Evolutionary conservation across 2,113 vertebrate genomes (phyloP).

Genomic region (Upupa epops): DNA sequence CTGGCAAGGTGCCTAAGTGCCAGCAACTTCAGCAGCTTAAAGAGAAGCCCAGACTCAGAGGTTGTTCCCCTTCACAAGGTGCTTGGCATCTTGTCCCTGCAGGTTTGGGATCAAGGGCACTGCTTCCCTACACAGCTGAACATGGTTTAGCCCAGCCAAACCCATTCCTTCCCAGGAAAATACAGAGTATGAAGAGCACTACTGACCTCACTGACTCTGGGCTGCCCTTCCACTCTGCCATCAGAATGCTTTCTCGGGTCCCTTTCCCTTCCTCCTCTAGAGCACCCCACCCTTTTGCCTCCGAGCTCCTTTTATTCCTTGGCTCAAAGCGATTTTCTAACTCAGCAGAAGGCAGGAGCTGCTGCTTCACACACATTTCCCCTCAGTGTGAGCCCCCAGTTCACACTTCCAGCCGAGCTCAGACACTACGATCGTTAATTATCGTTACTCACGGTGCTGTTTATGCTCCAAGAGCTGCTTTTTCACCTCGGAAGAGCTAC

Average conservation of each 20-base stretch:
- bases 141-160: not conserved
- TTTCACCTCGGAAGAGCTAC: constrained; percentile 35
- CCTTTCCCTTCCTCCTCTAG: not conserved
- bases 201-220: not conserved
- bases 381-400: constrained; percentile 40
- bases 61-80: not conserved
- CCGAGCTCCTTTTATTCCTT: constrained; percentile 13
- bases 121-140: not conserved
- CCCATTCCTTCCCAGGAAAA: not conserved
- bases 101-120: not conserved
- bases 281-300: not conserved
- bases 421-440: constrained; percentile 42
- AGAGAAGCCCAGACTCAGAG: not conserved
- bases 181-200: not conserved
- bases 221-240: not conserved
- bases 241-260: not conserved
- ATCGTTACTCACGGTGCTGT: constrained; percentile 47
- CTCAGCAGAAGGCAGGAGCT: constrained; percentile 65
- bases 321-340: constrained; percentile 21
- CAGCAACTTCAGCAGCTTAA: not conserved
- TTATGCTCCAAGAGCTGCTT: constrained; percentile 53
- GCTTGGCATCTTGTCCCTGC: not conserved
- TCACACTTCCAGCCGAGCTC: constrained; percentile 50
- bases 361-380: constrained; percentile 60
- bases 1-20: not conserved